Evolutionary conservation across 2,797 vertebrate species (phyloP).

Genomic region (Apogon talboti): DNA sequence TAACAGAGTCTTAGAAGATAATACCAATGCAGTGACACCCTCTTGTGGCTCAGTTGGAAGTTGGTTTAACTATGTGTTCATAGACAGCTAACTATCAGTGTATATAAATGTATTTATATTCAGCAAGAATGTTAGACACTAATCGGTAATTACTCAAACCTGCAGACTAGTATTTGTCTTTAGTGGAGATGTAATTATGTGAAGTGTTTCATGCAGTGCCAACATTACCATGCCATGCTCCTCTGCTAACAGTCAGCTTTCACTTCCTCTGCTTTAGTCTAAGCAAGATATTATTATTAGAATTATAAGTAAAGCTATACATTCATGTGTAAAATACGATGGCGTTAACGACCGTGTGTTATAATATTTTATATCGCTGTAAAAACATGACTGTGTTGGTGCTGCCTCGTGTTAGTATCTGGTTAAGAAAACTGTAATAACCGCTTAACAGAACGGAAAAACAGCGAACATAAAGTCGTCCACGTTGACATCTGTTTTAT

Average conservation of each 20-base stretch:
- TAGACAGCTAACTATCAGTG: not conserved
- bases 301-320: too few species aligned
- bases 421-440: conserved; percentile 2
- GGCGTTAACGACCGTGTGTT: too few species aligned
- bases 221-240: conserved; percentile 8
- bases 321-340: not conserved
- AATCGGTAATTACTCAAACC: not conserved
- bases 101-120: not conserved
- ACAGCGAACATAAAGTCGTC: not conserved
- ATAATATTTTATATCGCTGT: not conserved
- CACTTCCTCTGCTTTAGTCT: not conserved
- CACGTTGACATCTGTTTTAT: conserved; percentile 1
- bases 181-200: not conserved
- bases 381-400: not conserved
- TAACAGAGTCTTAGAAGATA: not conserved
- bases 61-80: conserved; percentile 2
- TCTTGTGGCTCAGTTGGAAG: conserved; percentile 56
- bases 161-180: not conserved
- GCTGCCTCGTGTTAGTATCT: conserved; percentile 38
- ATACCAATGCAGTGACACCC: conserved; percentile 54
- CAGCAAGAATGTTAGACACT: not conserved
- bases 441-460: not conserved
- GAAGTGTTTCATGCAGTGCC: not conserved
- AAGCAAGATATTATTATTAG: not conserved
- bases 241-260: not conserved